Base-by-base conservation (phyloP, 1,140 invertebrate genomes). In the Eriosoma lanigerum region DNA sequence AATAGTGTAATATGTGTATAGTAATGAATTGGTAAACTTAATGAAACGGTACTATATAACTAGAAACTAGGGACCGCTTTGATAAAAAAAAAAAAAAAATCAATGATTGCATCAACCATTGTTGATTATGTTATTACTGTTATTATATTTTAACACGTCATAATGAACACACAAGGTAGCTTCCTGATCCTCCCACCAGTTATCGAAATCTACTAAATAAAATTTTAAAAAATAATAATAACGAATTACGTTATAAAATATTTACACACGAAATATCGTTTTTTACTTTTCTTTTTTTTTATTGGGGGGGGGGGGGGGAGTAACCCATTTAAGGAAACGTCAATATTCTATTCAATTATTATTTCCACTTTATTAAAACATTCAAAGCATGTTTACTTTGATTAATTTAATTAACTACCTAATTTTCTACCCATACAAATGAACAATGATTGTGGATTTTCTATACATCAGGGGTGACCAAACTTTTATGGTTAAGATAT, bases 111-210 rank as follows among this genome's bases (percentile, higher is more conserved):
- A 46, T 50, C 48, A 72, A 3, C 46, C 68, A 52, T 50, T 72
- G 48, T 72, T 72, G 24, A 72, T 72, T 72, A 72, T 52, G 24
- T 72, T 72, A 52, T 72, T 52, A 72, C 29, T n/a, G 48, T 72
- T 72, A 52, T 72, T 52, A 72, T 38, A 38, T 52, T n/a, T 17
- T 52, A 72, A 68, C 66, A 68, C 15, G 21, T 68, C 15, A 68
- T 68, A 48, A 48, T 68, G 46, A 46, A 48, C 24, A 6, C 66
- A 46, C 6, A 6, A 64, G 12, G 32, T 46, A 15, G 12, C 26
- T 24, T 19, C 5, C 24, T 8, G 3, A 8, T 38, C 15, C 24
- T 8, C n/a, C 32, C 10, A 3, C 19, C 12, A 0, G 12, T 44
- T 48, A 68, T 48, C 44, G 21, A 68, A 44, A 46, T 26, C 21